These are phyloP conservation scores for Neoniphon sammara DNA, from an alignment of 2,797 vertebrate species.

Conservation along the genomic window DNA sequence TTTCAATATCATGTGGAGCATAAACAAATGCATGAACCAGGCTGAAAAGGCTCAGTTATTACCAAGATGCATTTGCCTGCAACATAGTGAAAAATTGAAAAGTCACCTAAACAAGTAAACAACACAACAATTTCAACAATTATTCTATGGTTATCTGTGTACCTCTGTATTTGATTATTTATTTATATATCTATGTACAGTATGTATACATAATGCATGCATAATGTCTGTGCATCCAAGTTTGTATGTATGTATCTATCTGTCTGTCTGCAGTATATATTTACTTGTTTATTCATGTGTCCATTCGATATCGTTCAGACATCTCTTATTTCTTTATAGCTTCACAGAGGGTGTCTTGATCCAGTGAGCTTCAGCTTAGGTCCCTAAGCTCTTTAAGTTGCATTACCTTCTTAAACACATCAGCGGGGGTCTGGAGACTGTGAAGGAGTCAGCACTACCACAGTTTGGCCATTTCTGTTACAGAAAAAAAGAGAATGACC, in stretches of 20 bases:
- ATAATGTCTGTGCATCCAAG: no score
- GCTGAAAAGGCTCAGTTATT: not conserved
- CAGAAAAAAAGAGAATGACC: not conserved
- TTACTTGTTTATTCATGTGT: not conserved
- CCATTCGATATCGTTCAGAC: no score
- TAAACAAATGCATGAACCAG: not conserved
- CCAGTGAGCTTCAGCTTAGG: not conserved
- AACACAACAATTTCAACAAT: no score
- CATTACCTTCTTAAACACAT: constrained; percentile 12
- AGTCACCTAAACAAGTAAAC: no score
- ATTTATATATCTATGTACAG: not conserved
- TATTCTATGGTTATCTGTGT: not conserved
- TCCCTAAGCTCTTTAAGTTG: constrained; percentile 4
- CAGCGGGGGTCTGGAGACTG: no score
- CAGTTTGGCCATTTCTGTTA: not conserved
- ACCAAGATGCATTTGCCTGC: no score
- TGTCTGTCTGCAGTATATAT: not conserved
- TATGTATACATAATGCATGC: not conserved
- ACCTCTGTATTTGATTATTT: not conserved
- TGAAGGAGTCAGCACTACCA: not conserved
- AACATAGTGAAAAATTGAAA: no score
- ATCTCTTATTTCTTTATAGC: no score
- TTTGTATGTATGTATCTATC: not conserved
- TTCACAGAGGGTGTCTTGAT: not conserved
- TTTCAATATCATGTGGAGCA: not conserved